Evolutionary conservation across 2,113 vertebrate genomes (phyloP).

Genomic region (Copsychus sechellarum): DNA sequence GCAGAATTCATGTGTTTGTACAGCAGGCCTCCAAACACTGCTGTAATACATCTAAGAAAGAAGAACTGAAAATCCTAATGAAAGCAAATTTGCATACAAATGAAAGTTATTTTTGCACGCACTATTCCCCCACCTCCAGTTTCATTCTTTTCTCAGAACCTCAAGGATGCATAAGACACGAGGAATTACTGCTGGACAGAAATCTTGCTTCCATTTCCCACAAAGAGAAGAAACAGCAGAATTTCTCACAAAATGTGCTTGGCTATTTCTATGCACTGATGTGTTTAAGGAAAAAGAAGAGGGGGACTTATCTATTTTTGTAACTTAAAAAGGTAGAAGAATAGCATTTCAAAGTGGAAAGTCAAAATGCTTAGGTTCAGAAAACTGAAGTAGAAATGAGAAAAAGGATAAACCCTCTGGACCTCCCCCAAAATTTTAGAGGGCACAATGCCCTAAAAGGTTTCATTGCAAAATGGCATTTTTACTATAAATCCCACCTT

Average conservation of each 20-base stretch:
- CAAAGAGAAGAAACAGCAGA: neutral
- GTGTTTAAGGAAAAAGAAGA: neutral
- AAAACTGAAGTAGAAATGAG: constrained; percentile 1
- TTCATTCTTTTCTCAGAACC: constrained; percentile 33
- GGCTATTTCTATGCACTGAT: neutral
- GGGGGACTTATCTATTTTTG: neutral
- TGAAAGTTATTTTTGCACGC: constrained; percentile 51
- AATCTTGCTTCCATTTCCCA: constrained; percentile 20
- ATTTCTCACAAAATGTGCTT: neutral
- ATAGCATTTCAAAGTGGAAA: neutral
- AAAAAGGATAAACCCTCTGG: neutral
- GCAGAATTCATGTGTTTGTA: constrained; percentile 34
- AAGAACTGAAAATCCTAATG: constrained; percentile 54
- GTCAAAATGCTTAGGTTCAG: neutral
- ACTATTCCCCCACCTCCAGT: constrained; percentile 41
- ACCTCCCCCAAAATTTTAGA: neutral
- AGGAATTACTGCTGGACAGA: constrained; percentile 52
- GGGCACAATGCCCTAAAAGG: neutral
- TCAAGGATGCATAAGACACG: constrained; percentile 21
- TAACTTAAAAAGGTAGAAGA: neutral
- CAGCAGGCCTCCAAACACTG: constrained; percentile 19
- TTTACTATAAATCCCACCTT: neutral
- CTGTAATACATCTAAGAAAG: constrained; percentile 39
- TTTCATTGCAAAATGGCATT: neutral
- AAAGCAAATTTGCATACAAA: constrained; percentile 63